Evolutionary conservation across 2,113 vertebrate species (phyloP).

Genomic region (Actenoides lindsayi): DNA sequence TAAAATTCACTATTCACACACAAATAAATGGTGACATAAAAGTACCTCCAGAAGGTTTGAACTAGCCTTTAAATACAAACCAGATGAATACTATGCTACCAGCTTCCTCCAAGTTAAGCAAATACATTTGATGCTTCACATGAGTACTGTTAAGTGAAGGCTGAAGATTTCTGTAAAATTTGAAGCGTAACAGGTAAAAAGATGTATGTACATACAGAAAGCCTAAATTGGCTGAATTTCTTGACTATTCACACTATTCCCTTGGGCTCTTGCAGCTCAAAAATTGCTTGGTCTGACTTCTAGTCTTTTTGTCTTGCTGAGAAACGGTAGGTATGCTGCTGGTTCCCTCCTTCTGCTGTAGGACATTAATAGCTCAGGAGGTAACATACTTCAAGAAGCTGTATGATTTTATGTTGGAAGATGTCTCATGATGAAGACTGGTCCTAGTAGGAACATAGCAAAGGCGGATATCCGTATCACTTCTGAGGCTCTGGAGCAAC

Average conservation of each 20-base stretch:
- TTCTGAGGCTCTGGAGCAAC: background rate
- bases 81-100: background rate
- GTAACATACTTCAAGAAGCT: background rate
- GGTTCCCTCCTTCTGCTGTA: background rate
- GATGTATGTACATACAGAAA: background rate
- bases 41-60: constrained; percentile 16
- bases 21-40: constrained; percentile 7
- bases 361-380: background rate
- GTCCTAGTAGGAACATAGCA: background rate
- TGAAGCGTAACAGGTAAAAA: background rate
- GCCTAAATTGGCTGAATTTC: background rate
- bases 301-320: background rate
- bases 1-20: constrained; percentile 37
- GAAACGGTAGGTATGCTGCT: background rate
- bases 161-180: constrained; percentile 1
- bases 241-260: background rate
- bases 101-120: constrained; percentile 9
- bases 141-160: background rate
- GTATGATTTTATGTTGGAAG: background rate
- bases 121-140: background rate
- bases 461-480: background rate
- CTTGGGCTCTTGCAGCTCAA: background rate
- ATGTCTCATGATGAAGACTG: background rate
- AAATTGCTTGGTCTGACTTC: background rate
- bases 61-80: constrained; percentile 22